A percentile compares a stretch with the other conserved stretches of the same genome.
phyloP scores from a whole-genome alignment of 2,113 vertebrate genomes.

The Muscicapa adusta region DNA sequence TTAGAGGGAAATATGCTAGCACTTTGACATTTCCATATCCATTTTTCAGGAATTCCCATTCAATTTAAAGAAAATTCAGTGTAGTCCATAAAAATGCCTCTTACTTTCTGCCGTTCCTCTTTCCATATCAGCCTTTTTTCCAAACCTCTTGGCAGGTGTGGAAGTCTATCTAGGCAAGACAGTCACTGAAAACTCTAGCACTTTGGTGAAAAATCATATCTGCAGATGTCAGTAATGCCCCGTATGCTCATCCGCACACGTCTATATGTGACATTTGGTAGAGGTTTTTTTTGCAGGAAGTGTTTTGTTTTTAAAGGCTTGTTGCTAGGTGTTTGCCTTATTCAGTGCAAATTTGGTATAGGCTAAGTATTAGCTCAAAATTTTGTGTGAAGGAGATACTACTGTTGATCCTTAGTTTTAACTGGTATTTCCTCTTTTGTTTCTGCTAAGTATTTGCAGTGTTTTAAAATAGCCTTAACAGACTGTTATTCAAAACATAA shows the following conservation, averaged over 20 bases:
- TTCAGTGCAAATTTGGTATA: background rate
- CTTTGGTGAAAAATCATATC: background rate
- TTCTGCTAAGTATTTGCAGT: background rate
- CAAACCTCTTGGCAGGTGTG: background rate
- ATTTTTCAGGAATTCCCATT: background rate
- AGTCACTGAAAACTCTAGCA: background rate
- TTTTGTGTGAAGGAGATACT: background rate
- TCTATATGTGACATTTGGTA: background rate
- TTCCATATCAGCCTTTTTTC: background rate
- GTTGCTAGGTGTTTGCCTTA: background rate
- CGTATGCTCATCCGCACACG: background rate
- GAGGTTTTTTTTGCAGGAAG: background rate
- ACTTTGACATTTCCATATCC: background rate
- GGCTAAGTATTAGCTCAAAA: background rate
- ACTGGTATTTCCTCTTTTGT: background rate
- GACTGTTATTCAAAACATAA: background rate
- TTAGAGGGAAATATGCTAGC: background rate
- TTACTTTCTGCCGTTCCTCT: background rate
- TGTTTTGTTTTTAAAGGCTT: background rate
- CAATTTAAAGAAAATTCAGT: background rate
- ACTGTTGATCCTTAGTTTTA: background rate
- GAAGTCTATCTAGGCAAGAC: background rate
- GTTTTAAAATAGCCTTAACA: background rate
- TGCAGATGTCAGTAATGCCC: background rate
- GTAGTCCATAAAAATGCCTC: background rate